Base-by-base conservation (phyloP, 2,797 vertebrate genomes). In the Balearica regulorum region DNA sequence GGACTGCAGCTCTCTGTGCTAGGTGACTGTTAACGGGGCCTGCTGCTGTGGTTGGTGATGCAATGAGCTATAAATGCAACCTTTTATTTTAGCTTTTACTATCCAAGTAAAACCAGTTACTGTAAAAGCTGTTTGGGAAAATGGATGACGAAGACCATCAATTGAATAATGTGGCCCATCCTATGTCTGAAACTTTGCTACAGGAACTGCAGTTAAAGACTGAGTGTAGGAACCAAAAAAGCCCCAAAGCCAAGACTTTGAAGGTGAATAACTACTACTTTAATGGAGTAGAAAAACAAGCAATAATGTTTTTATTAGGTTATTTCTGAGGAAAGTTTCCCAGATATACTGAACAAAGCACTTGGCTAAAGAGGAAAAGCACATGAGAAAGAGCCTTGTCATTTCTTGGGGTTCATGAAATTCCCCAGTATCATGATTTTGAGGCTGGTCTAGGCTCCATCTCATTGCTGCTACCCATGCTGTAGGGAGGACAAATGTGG, bases 111-210 rank as follows among this genome's bases (percentile, higher is more conserved):
- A 97, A 95, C 58, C 94, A 97, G 82, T 94, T 97, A 96, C 96
- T 95, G 90, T 97, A 97, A 98, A 97, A 97, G 88, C 81, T 95
- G 48, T 96, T 95, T 92, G 70, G 60, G 86, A 96, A 97, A 96
- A 93, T 13, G 55, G 24, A 71, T 96, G 84, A 88, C 28, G 83
- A 90, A 94, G 90, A 51, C 73, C 83, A 90, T 95, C 95, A 94
- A 51, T 0, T 94, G 93, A 97, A 95, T 94, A 71, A 57, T 17
- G 58, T 49, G 64, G 72, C 48, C 84, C 87, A 60, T 94, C 91
- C 92, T 86, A 29, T 71, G 46, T 83, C 84, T 96, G 76, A 93
- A 96, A 95, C 54, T 72, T 86, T 89, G 89, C 94, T 81, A 83
- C 66, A 78, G 76, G 80, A 83, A 82, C 89, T 66, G 85, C 83